phyloP scores from a whole-genome alignment of 30 jellyfish, hydroid and myxozoan species.

The Cassiopea xamachana region DNA sequence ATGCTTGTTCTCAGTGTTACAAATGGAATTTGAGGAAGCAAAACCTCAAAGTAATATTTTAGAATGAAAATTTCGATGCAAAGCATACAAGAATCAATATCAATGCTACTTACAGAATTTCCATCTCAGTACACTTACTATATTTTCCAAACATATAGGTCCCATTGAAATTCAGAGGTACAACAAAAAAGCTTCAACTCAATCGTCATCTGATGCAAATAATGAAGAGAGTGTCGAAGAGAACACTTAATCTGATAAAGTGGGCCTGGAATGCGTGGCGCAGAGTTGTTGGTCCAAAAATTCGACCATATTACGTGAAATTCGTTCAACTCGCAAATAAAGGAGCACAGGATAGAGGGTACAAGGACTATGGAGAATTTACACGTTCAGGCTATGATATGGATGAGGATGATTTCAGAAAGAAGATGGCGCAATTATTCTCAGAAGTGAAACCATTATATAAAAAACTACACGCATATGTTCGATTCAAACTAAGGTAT shows the following conservation, averaged over 20 bases:
- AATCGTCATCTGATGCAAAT: constrained; percentile 78
- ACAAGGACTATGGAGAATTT: constrained; percentile 86
- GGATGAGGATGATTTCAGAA: constrained; percentile 66
- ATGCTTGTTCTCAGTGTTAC: no score
- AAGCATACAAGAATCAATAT: background rate
- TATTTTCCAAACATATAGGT: constrained; percentile 28
- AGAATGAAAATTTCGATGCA: background rate
- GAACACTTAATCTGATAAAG: constrained; percentile 37
- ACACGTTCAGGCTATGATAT: constrained; percentile 82
- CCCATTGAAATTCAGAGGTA: constrained; percentile 46
- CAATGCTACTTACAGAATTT: background rate
- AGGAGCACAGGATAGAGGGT: constrained; percentile 91
- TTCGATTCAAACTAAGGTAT: constrained; percentile 80
- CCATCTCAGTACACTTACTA: background rate
- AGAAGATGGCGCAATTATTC: constrained; percentile 46
- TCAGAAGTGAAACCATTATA: constrained; percentile 69
- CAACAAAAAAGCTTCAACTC: constrained; percentile 60
- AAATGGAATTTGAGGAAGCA: no score
- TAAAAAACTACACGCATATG: constrained; percentile 86
- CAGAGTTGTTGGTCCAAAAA: constrained; percentile 76
- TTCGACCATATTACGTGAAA: constrained; percentile 69
- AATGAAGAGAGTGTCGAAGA: constrained; percentile 64
- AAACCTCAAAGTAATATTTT: no score
- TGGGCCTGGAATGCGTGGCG: constrained; percentile 96
- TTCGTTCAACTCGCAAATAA: constrained; percentile 79